Evolutionary conservation across 1,140 invertebrate genomes (phyloP).

Genomic region (Cydia amplana): DNA sequence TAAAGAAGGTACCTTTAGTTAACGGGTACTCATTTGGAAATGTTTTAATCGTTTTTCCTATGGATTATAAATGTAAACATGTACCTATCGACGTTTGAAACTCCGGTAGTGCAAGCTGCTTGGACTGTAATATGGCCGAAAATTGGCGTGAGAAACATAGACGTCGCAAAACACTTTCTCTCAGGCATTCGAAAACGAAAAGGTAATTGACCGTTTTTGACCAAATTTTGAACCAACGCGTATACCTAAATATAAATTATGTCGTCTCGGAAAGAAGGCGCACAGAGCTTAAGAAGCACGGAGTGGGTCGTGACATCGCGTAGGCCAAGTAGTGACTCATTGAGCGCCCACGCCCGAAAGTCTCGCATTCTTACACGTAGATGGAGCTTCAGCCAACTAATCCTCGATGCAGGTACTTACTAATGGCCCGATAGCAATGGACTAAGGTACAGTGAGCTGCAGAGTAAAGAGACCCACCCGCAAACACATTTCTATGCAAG

Average conservation of each 20-base stretch:
- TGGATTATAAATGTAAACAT: too few relatives aligned
- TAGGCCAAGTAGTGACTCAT: constrained; percentile 63
- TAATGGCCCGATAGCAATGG: neutral
- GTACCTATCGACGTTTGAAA: too few relatives aligned
- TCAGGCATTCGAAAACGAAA: neutral
- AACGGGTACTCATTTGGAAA: neutral
- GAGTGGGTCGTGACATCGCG: constrained; percentile 42
- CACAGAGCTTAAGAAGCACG: neutral
- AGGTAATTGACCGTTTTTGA: neutral
- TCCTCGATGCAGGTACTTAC: neutral
- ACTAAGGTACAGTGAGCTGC: neutral
- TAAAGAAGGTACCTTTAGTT: too few relatives aligned
- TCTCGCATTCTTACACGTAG: constrained; percentile 34
- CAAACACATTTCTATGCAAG: too few relatives aligned
- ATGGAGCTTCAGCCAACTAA: constrained; percentile 3
- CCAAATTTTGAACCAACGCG: neutral
- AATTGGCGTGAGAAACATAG: neutral
- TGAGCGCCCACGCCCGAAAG: constrained; percentile 58
- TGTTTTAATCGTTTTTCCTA: too few relatives aligned
- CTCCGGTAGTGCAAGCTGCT: too few relatives aligned
- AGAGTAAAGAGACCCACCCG: too few relatives aligned
- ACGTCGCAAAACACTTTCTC: neutral
- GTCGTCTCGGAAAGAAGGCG: neutral
- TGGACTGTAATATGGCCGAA: too few relatives aligned
- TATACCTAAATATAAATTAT: neutral